Evolutionary conservation across 2,113 vertebrate species (phyloP), one percentile per base, ranked within the genome.

Genomic region (Seriola quinqueradiata): DNA sequence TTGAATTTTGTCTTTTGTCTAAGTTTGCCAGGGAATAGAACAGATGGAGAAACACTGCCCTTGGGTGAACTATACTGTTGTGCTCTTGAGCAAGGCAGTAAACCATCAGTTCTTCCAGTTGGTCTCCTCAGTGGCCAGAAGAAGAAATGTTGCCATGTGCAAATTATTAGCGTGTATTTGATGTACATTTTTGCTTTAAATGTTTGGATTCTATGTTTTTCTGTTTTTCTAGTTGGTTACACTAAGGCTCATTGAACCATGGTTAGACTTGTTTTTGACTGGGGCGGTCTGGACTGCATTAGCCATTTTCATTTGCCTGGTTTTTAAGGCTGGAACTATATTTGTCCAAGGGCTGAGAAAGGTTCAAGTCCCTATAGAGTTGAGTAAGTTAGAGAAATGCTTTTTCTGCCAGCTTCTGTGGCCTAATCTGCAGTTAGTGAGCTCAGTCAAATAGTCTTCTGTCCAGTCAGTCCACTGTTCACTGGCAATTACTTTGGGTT

Each of bases 361-460:
- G 1, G 55, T 67, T 82, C 12, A 69, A 68, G 73, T 63, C 32
- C 3, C 40, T 12, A 1, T 12, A 2, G 40, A 36, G 65, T 72
- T 66, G 70, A 90, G 77, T 87, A 52, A 68, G 88, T 87, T 67
- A 84, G 70, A 84, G 36, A 76, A 71, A n/a, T 14, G 4, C 71
- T 58, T 71, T 40, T 36, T 19, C 42, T 4, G 75, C 70, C 87
- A 79, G 57, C 54, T 54, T 68, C 78, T 58, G 65, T 6, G 64
- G 68, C 60, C 23, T 23, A 70, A 70, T 76, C 50, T 71, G 34
- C 16, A 34, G 63, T 60, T 0, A 16, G 52, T 71, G 67, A 78
- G 58, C 68, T 82, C 65, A 78, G 55, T 66, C n/a, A 59, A 58
- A 83, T 42, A 57, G 42, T 69, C 55, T 42, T 48, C 46, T n/a